A percentile compares a stretch with the other conserved stretches of the same genome.
phyloP scores from a whole-genome alignment of 2,113 vertebrate genomes.

The Archilochus colubris region DNA sequence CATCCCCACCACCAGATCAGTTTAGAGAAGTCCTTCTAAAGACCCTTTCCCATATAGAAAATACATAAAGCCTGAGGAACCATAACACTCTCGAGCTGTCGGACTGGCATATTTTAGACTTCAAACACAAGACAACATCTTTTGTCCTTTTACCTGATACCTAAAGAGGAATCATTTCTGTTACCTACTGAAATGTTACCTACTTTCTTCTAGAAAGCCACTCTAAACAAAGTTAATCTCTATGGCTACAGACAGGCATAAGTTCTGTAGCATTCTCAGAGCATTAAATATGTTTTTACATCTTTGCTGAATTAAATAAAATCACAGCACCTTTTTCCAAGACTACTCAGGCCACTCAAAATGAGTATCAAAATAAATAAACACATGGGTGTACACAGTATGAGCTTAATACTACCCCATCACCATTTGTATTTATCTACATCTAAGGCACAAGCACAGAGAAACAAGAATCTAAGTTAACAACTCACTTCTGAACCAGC shows the following conservation, averaged over 20 bases:
- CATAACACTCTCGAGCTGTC: neutral
- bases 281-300: neutral
- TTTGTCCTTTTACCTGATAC: neutral
- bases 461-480: neutral
- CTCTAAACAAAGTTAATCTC: neutral
- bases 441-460: neutral
- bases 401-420: neutral
- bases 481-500: neutral
- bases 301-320: neutral
- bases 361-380: neutral
- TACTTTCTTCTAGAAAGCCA: neutral
- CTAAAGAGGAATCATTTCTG: neutral
- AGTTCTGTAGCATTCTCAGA: neutral
- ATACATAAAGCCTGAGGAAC: neutral
- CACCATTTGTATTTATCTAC: neutral
- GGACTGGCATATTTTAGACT: neutral
- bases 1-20: neutral
- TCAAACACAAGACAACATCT: neutral
- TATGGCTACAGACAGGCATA: neutral
- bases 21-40: neutral
- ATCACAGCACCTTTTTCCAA: neutral
- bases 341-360: neutral
- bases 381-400: neutral
- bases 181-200: neutral
- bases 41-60: neutral